phyloP scores from a whole-genome alignment of 2,113 vertebrate species.

The Cheirogaleus medius region DNA sequence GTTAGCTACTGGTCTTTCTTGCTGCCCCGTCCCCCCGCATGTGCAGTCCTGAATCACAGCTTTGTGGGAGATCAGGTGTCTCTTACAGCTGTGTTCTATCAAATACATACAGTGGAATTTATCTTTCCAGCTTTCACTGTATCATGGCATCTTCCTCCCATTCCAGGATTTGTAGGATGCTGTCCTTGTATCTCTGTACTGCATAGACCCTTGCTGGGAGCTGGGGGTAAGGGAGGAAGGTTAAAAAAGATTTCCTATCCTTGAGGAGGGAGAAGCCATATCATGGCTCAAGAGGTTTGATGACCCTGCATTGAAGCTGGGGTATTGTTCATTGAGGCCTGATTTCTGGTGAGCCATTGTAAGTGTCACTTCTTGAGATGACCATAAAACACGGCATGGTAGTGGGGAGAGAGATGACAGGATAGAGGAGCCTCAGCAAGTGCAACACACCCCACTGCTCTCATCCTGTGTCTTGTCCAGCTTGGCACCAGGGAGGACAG shows the following conservation, averaged over 20 bases:
- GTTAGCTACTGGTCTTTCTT: neutral
- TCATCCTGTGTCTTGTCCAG: neutral
- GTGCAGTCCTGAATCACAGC: neutral
- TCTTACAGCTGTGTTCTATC: neutral
- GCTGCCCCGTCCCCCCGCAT: neutral
- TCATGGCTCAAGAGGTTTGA: neutral
- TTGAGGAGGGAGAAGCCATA: neutral
- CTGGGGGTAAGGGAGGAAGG: neutral
- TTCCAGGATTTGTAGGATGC: neutral
- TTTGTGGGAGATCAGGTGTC: neutral
- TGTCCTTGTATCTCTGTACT: neutral
- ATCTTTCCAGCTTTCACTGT: neutral
- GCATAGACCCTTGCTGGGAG: neutral
- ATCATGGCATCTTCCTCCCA: neutral
- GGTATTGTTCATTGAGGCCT: neutral
- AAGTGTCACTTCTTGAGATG: neutral
- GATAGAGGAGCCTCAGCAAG: neutral
- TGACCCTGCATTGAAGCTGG: neutral
- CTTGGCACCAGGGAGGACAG: neutral
- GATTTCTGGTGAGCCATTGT: neutral
- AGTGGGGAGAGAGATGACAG: neutral
- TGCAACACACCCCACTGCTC: too few relatives aligned
- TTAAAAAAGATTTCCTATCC: neutral
- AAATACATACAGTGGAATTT: neutral
- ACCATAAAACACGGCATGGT: neutral